Evolutionary conservation across 2,888 invertebrate genomes (phyloP), one percentile per base, ranked within the genome.

Genomic region (Thera obeliscata): DNA sequence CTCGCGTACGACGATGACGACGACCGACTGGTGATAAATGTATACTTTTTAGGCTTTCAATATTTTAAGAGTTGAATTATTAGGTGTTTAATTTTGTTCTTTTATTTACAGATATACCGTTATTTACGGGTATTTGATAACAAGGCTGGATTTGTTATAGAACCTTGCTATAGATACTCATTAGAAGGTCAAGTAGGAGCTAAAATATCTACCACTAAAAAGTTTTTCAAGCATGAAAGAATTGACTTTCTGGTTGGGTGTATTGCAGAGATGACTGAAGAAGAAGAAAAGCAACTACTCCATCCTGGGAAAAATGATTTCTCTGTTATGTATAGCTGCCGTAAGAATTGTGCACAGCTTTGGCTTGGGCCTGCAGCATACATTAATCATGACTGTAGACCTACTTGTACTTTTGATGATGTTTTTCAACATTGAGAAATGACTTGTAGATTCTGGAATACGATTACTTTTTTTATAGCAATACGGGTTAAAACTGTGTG

Each of bases 311-410:
- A 98, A 91, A 99, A 99, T 94, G 99, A 99, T 88, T 99, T 99
- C 92, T 99, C 99, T 66, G 99, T 99, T 50, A 99, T 99, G 99
- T 99, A 98, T 90, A 99, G 99, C 83, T 99, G 99, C 88, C 95
- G 99, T 69, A 99, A 99, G 93, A 99, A 99, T 88, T 99, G 99
- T 94, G 99, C 99, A 38, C 99, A 99, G 86, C 94, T 99, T 5
- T 99, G 99, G 99, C 95, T 99, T 4, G 99, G 99, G 3, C 99
- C 99, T 60, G 99, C 99, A 3, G 99, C 99, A 12, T 99, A 98
- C 84, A 99, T 99, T 74, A 99, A 99, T 90, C 99, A 99, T 90
- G 99, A 99, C 88, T 99, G 99, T 85, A 95, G 98, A 75, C 97
- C 99, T 9, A 99, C 98, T 88, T 99, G 99, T 94, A 99, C 98